Evolutionary conservation across 2,797 vertebrate genomes (phyloP), one percentile per base, ranked within the genome.

Genomic region (Borostomias antarcticus): DNA sequence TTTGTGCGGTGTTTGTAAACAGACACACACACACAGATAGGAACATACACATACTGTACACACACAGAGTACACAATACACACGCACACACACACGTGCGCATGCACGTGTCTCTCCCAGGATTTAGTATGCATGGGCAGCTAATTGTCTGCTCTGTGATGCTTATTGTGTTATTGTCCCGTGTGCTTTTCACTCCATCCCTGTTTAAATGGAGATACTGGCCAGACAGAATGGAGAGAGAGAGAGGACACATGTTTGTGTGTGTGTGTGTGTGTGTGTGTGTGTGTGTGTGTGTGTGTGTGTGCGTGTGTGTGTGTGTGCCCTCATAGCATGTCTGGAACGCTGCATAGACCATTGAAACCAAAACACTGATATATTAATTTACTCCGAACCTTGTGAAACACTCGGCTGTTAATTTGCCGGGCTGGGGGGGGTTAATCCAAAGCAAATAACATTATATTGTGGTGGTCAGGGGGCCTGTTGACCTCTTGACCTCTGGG

Each of bases 371-470:
- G 78, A 80, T 73, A 75, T 83, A 76, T 85, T 86, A 82, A 83
- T 79, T 78, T 32, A n/a, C n/a, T n/a, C n/a, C n/a, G 26, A 47
- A 35, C 9, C 78, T 74, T 23, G 64, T 77, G 74, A 85, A 84
- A 80, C 72, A 43, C 72, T 37, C 62, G 56, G 19, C 21, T 5
- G 19, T 62, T 51, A 33, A 51, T 50, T 10, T 13, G 19, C 60
- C 17, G 48, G n/a, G n/a, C n/a, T n/a, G n/a, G 62, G n/a, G 19
- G 62, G 32, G 19, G 85, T 81, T 65, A 77, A 72, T 35, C 70
- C 79, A 70, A 90, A 87, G 82, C 81, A 88, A 86, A 88, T 80
- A 87, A 76, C 78, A 77, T 84, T 84, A 77, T 75, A 82, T 82
- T 67, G 69, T 79, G 81, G 80, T 79, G 83, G 83, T 84, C 81